Evolutionary conservation across 2,113 vertebrate genomes (phyloP).

Genomic region (Murina feae): DNA sequence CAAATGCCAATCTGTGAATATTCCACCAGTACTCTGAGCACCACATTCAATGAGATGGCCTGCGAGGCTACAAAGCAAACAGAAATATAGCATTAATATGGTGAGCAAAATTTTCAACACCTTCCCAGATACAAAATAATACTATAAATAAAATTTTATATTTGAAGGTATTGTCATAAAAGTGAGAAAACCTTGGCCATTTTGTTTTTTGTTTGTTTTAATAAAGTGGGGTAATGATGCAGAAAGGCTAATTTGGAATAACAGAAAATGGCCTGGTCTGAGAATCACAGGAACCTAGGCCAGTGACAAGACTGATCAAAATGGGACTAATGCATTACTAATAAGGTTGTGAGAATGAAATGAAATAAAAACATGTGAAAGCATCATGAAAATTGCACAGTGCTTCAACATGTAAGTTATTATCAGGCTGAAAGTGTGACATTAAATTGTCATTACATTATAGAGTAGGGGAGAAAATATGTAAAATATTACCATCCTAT

Average conservation of each 20-base stretch:
- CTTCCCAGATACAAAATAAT: slow-evolving; percentile 12
- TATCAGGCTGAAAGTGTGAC: neutral
- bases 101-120: neutral
- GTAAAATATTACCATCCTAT: neutral
- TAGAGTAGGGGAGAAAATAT: neutral
- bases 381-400: neutral
- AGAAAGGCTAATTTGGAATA: neutral
- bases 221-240: neutral
- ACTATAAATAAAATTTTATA: neutral
- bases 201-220: neutral
- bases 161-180: neutral
- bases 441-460: neutral
- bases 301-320: neutral
- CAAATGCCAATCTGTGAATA: slow-evolving; percentile 90
- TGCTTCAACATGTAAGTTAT: neutral
- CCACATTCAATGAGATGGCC: slow-evolving; percentile 91
- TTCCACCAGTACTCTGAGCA: slow-evolving; percentile 88
- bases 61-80: slow-evolving; percentile 81
- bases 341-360: neutral
- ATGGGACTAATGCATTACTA: neutral
- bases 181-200: neutral
- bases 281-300: neutral
- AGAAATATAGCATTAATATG: neutral
- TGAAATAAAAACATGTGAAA: neutral
- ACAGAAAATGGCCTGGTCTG: neutral